Evolutionary conservation across 2,113 vertebrate species (phyloP).

Genomic region (Calonectris borealis): DNA sequence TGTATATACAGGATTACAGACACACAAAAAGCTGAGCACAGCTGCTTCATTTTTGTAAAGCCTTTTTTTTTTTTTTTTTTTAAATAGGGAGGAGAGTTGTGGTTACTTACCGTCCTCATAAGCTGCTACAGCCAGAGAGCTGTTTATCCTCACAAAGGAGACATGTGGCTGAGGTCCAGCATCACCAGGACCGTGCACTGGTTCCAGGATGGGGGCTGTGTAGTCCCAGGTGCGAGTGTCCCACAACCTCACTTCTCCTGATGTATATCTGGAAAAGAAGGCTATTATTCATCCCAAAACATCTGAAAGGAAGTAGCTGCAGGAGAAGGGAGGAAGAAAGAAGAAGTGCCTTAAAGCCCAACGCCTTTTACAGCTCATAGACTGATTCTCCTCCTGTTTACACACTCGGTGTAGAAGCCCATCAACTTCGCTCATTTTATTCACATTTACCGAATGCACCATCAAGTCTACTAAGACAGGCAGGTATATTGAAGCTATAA

Average conservation of each 20-base stretch:
- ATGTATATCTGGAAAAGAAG: conserved; percentile 86
- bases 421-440: background rate
- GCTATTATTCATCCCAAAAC: background rate
- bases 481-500: background rate
- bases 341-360: background rate
- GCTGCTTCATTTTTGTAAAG: conserved; percentile 77
- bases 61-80: conserved; percentile 11
- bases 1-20: conserved; percentile 54
- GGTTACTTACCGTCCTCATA: conserved; percentile 88
- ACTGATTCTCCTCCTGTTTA: background rate
- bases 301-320: background rate
- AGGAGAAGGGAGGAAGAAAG: background rate
- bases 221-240: conserved; percentile 92
- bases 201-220: conserved; percentile 81
- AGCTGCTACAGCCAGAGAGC: conserved; percentile 86
- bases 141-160: conserved; percentile 87
- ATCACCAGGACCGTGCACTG: conserved; percentile 65
- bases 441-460: background rate
- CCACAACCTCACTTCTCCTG: conserved; percentile 93
- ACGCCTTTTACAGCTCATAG: background rate
- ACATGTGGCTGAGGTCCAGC: conserved; percentile 79
- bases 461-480: background rate
- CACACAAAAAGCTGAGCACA: conserved; percentile 71
- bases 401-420: background rate
- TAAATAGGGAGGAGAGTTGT: conserved; percentile 59